Conservation (phyloP, 2,113 vertebrate species). For the Chaenocephalus aceratus region DNA sequence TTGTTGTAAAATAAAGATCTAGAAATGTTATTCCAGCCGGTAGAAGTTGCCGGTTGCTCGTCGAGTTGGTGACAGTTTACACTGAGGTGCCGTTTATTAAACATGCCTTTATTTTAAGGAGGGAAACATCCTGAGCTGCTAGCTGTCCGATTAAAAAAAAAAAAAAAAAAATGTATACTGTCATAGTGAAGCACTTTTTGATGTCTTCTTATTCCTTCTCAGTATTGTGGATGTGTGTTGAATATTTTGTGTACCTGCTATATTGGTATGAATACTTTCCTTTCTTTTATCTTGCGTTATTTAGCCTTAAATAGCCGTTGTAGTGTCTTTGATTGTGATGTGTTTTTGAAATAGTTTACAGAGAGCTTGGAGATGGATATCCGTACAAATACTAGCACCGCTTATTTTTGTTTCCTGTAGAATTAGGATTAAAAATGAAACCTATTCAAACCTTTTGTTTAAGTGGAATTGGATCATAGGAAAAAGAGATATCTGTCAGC, state of each 20-base stretch:
- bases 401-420: slow-evolving; percentile 31
- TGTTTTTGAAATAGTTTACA: slow-evolving; percentile 74
- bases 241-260: slow-evolving; percentile 69
- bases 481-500: slow-evolving; percentile 71
- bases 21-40: slow-evolving; percentile 37
- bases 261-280: slow-evolving; percentile 71
- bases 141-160: slow-evolving; percentile 49
- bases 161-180: slow-evolving; percentile 55
- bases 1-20: slow-evolving; percentile 50
- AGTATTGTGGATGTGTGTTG: slow-evolving; percentile 76
- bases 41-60: slow-evolving; percentile 23
- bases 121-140: slow-evolving; percentile 72
- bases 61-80: slow-evolving; percentile 53
- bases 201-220: slow-evolving; percentile 70
- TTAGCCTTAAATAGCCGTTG: slow-evolving; percentile 78
- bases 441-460: slow-evolving; percentile 28
- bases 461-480: slow-evolving; percentile 63
- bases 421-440: slow-evolving; percentile 27
- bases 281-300: slow-evolving; percentile 65
- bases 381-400: slow-evolving; percentile 60
- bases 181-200: slow-evolving; percentile 81
- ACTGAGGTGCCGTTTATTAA: slow-evolving; percentile 56
- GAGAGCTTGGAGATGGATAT: slow-evolving; percentile 74
- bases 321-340: slow-evolving; percentile 66
- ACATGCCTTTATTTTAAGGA: slow-evolving; percentile 46